Conservation (phyloP, 2,888 invertebrate species). For the Orthosia cruda region DNA sequence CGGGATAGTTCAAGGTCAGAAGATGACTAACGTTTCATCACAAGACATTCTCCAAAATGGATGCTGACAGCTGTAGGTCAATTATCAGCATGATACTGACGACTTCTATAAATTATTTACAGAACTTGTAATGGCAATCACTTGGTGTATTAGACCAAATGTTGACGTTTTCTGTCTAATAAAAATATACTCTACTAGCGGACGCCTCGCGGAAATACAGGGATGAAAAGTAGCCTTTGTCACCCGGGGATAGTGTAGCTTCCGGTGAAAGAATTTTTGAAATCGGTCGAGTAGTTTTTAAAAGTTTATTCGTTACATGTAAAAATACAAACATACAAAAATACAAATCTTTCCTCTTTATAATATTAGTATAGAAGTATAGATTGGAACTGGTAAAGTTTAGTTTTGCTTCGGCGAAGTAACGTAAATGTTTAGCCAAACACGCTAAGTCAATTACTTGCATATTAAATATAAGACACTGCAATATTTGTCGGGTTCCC, state of each 20-base stretch:
- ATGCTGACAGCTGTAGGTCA: constrained; percentile 60
- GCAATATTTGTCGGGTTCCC: neutral
- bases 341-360: no score
- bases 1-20: constrained; percentile 69
- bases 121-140: neutral
- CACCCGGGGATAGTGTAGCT: no score
- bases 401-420: neutral
- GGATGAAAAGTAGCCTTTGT: no score
- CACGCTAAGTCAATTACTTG: neutral
- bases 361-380: no score
- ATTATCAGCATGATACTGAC: constrained; percentile 30
- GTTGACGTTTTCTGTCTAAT: neutral
- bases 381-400: no score
- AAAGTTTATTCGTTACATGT: no score
- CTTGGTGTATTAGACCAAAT: constrained; percentile 4
- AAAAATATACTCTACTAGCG: neutral
- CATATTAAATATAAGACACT: neutral
- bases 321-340: no score
- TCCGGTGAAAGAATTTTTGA: no score
- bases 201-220: no score
- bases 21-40: constrained; percentile 51
- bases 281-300: no score
- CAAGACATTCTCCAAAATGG: constrained; percentile 51
- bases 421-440: no score
- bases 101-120: constrained; percentile 17